A percentile compares a stretch with the other conserved stretches of the same genome.
Conservation (phyloP, 2,888 invertebrate genomes). For the Steinernema hermaphroditum region DNA sequence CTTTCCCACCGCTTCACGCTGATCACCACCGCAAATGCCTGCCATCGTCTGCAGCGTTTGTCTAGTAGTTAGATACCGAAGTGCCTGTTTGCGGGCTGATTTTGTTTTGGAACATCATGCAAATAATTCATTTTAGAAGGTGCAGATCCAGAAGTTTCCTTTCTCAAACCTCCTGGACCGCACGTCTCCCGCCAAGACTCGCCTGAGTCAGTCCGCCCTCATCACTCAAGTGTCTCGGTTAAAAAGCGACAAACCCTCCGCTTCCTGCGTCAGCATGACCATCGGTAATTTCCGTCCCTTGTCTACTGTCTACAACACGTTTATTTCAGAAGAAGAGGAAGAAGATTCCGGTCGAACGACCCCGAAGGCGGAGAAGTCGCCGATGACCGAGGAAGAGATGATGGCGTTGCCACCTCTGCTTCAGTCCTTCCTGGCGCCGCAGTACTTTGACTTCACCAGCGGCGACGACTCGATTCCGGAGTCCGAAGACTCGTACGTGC, state of each 20-base stretch:
- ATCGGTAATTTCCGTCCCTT: not conserved
- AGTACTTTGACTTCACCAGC: slow-evolving; percentile 7
- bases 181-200: not conserved
- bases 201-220: not conserved
- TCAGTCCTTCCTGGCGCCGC: slow-evolving; percentile 12
- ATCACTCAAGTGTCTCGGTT: not conserved
- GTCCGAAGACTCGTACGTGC: slow-evolving; percentile 17
- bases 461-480: slow-evolving; percentile 14
- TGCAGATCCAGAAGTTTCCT: slow-evolving; percentile 20
- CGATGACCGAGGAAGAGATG: slow-evolving; percentile 14
- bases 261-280: slow-evolving; percentile 6
- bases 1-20: too few species aligned
- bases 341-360: not conserved
- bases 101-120: not conserved
- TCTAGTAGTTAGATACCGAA: too few species aligned
- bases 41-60: too few species aligned
- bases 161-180: slow-evolving; percentile 12
- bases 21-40: too few species aligned
- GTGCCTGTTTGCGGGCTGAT: too few species aligned
- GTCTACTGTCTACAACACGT: too few species aligned
- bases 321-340: slow-evolving; percentile 13
- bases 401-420: slow-evolving; percentile 12
- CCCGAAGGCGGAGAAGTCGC: not conserved
- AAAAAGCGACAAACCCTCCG: not conserved
- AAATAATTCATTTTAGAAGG: not conserved